Conservation (phyloP, 1,140 invertebrate genomes). For the Pygmarrhopalites habei region DNA sequence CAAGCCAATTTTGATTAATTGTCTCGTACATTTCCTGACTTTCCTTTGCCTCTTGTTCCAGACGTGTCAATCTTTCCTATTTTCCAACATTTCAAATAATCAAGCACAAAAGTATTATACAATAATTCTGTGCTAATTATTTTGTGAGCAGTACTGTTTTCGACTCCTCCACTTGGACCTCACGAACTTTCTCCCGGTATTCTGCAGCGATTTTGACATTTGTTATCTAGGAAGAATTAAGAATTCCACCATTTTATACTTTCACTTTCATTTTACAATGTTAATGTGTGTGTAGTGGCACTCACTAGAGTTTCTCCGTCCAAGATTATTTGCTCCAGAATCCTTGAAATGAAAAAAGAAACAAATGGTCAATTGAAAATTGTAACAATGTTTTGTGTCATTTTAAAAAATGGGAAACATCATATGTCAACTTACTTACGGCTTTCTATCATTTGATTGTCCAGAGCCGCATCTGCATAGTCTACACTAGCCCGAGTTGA, state of each 20-base stretch:
- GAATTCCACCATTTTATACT: too few relatives aligned
- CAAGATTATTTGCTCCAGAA: constrained; percentile 30
- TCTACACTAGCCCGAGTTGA: too few relatives aligned
- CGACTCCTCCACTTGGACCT: constrained; percentile 12
- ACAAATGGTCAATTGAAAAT: too few relatives aligned
- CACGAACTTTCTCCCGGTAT: constrained; percentile 25
- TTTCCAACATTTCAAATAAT: too few relatives aligned
- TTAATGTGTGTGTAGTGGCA: too few relatives aligned
- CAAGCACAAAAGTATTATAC: too few relatives aligned
- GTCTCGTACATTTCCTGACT: constrained; percentile 26
- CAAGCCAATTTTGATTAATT: constrained; percentile 27
- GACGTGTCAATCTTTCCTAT: constrained; percentile 15
- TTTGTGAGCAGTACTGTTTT: too few relatives aligned
- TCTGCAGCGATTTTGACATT: constrained; percentile 38
- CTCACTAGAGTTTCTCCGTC: constrained; percentile 33
- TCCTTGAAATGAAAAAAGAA: too few relatives aligned
- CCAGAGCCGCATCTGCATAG: constrained; percentile 9
- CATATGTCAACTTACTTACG: constrained; percentile 25
- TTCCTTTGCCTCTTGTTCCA: constrained; percentile 29
- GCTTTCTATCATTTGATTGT: constrained; percentile 28
- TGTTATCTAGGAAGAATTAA: constrained; percentile 23
- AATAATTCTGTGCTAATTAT: too few relatives aligned
- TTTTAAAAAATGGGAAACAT: too few relatives aligned
- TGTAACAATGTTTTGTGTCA: too few relatives aligned
- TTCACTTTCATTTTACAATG: not conserved